Conservation (phyloP, 2,888 invertebrate species). For the Caenorhabditis drosophilae region DNA sequence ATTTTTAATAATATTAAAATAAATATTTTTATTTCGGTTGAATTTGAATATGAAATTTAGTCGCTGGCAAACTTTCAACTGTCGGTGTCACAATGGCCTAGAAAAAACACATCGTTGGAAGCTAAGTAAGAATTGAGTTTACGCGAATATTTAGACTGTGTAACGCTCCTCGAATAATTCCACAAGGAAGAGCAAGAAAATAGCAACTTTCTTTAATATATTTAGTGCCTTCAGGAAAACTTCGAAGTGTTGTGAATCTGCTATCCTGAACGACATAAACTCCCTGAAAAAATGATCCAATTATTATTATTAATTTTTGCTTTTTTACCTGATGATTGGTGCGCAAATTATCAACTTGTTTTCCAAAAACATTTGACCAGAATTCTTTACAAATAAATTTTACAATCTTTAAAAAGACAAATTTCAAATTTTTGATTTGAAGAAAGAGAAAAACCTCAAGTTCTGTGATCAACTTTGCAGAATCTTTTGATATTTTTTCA, state of each 20-base stretch:
- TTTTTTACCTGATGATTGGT: slow-evolving; percentile 82
- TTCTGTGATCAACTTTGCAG: slow-evolving; percentile 82
- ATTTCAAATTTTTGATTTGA: too few relatives aligned
- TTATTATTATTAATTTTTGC: slow-evolving; percentile 1
- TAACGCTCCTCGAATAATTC: slow-evolving; percentile 89
- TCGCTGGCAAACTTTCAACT: slow-evolving; percentile 62
- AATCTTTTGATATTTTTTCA: slow-evolving; percentile 71
- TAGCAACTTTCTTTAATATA: slow-evolving; percentile 79
- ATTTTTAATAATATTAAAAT: neutral
- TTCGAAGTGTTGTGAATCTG: slow-evolving; percentile 86
- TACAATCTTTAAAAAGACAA: too few relatives aligned
- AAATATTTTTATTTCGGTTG: slow-evolving; percentile 16
- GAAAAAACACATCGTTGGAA: slow-evolving; percentile 11
- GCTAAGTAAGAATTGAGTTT: neutral
- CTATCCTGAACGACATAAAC: slow-evolving; percentile 97
- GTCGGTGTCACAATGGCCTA: slow-evolving; percentile 85
- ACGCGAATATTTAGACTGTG: slow-evolving; percentile 82
- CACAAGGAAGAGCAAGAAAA: slow-evolving; percentile 87
- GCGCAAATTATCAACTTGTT: slow-evolving; percentile 94
- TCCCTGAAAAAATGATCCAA: slow-evolving; percentile 75
- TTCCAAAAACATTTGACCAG: slow-evolving; percentile 96
- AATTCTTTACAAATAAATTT: slow-evolving; percentile 99
- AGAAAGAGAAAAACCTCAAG: too few relatives aligned
- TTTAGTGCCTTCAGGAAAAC: slow-evolving; percentile 86
- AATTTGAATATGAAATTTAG: slow-evolving; percentile 67